Conservation (phyloP, 2,797 vertebrate genomes). For the Rhinichthys osculus region DNA sequence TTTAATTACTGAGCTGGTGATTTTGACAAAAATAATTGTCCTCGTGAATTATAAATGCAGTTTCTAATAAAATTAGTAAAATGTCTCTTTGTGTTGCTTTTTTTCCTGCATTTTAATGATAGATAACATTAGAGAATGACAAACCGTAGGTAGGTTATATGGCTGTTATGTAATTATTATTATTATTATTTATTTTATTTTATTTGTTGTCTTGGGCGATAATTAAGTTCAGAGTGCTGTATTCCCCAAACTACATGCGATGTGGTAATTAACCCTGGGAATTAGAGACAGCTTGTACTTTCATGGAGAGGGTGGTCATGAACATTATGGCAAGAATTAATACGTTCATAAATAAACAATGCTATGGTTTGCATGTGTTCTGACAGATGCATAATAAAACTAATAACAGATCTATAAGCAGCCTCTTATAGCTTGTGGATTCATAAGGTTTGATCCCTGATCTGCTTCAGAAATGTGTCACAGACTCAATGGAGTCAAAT, state of each 20-base stretch:
- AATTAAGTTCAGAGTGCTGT: slow-evolving; percentile 57
- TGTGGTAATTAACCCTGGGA: slow-evolving; percentile 32
- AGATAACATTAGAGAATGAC: slow-evolving; percentile 57
- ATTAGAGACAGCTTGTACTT: slow-evolving; percentile 15
- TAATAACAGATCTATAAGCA: not conserved
- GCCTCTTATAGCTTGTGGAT: not conserved
- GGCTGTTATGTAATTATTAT: slow-evolving; percentile 43
- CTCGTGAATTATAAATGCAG: not conserved
- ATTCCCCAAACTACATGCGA: slow-evolving; percentile 50
- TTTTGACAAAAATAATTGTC: no score
- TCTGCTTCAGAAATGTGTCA: not conserved
- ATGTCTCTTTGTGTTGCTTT: slow-evolving; percentile 52
- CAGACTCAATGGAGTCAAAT: not conserved
- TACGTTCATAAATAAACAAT: not conserved
- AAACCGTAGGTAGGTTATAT: slow-evolving; percentile 49
- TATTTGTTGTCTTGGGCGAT: slow-evolving; percentile 18
- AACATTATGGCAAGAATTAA: no score
- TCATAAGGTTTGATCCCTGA: not conserved
- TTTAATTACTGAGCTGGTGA: no score
- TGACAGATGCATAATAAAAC: not conserved
- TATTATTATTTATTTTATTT: slow-evolving; percentile 8
- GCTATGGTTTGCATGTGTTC: not conserved
- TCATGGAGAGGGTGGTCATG: not conserved
- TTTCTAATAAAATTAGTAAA: slow-evolving; percentile 63
- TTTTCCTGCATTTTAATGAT: slow-evolving; percentile 64